Conservation (phyloP, 1,140 invertebrate genomes). For the Plodia interpunctella region DNA sequence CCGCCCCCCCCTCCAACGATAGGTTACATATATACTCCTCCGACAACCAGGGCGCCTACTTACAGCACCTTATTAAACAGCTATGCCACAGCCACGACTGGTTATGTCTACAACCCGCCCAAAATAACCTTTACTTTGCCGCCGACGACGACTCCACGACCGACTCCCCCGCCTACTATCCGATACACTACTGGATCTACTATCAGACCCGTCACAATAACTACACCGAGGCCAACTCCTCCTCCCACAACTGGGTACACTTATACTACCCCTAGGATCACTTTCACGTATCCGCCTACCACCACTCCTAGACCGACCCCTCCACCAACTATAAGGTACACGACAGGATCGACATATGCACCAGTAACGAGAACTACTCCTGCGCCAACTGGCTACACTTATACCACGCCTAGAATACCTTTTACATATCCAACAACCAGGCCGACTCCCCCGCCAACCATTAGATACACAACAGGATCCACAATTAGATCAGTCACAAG, state of each 20-base stretch:
- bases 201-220: slow-evolving; percentile 24
- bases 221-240: slow-evolving; percentile 19
- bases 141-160: slow-evolving; percentile 22
- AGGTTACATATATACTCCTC: slow-evolving; percentile 23
- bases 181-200: slow-evolving; percentile 15
- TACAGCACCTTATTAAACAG: slow-evolving; percentile 20
- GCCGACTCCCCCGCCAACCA: slow-evolving; percentile 18
- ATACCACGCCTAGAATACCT: slow-evolving; percentile 27
- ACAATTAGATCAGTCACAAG: neutral
- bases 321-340: slow-evolving; percentile 17
- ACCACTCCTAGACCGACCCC: slow-evolving; percentile 16
- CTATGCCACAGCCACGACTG: slow-evolving; percentile 23
- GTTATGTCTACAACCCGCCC: slow-evolving; percentile 31
- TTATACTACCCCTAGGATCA: slow-evolving; percentile 27
- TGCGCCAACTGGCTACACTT: slow-evolving; percentile 26
- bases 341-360: neutral
- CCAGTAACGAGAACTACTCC: slow-evolving; percentile 15
- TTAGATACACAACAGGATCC: neutral
- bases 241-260: slow-evolving; percentile 27
- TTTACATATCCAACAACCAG: slow-evolving; percentile 27
- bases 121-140: slow-evolving; percentile 25
- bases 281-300: slow-evolving; percentile 26
- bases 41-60: slow-evolving; percentile 23
- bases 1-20: slow-evolving; percentile 17
- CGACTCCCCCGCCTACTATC: slow-evolving; percentile 24